Base-by-base conservation (phyloP, 1,140 invertebrate species). In the Nautilus pompilius region DNA sequence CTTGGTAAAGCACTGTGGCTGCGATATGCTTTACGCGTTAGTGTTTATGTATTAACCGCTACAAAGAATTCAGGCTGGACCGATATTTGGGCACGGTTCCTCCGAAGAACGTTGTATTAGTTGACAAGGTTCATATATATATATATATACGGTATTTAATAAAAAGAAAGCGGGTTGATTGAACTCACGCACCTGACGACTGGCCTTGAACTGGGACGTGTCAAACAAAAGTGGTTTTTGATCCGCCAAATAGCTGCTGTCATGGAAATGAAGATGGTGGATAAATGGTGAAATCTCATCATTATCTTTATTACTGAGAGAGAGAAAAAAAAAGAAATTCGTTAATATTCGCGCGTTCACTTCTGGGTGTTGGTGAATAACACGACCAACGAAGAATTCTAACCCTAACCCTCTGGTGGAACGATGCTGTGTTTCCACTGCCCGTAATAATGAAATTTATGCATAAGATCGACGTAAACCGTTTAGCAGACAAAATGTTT, bases 131-230 rank as follows among this genome's bases (percentile, higher is more conserved):
- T 45, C 28, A 53, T 24, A 26, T 5, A 26, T 22, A 54, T 22
- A 5, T 26, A 22, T 22, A 53, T 54, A 4, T 15, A 15, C n/a
- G 0, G 51, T 5, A 26, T 4, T 5, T 54, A 54, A 54, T 17
- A 22, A 5, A 17, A 15, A 54, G 28, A 54, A n/a, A 54, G 28
- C 5, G 13, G 17, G 15, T 53, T 17, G 28, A 5, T 3, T n/a
- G 17, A n/a, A 22, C 20, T 22, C 26, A 46, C 53, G 64, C 58
- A 73, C 70, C 63, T 69, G 63, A 33, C 63, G 58, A 29, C 69
- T 72, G 60, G 67, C 70, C 61, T 72, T 72, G 65, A 67, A 72
- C 65, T 63, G 62, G 22, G 70, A 67, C 13, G 68, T 62, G 62
- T 72, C 70, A 62, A 72, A 69, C 30, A 72, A 58, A 30, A 72